Evolutionary conservation across 2,797 vertebrate species (phyloP).

Genomic region (Ispidina picta): DNA sequence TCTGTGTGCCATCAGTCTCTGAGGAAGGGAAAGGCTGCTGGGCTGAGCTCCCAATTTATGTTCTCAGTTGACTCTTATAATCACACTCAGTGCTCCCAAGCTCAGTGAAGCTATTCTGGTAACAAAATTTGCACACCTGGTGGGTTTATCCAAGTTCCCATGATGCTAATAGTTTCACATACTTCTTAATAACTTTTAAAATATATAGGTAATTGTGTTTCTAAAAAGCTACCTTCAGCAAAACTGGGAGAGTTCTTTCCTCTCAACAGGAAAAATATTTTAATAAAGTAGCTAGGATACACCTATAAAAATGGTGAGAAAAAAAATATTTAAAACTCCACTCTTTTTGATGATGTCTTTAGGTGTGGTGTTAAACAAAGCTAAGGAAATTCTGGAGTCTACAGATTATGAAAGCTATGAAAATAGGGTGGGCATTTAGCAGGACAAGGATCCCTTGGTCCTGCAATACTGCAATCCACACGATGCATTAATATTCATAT

Average conservation of each 20-base stretch:
- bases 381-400: neutral
- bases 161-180: conserved; percentile 19
- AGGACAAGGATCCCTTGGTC: neutral
- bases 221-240: conserved; percentile 17
- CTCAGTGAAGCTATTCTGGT: neutral
- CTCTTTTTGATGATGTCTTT: neutral
- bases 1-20: conserved; percentile 39
- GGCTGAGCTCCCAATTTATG: conserved; percentile 45
- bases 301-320: neutral
- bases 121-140: conserved; percentile 44
- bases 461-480: accelerated
- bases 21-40: conserved; percentile 13
- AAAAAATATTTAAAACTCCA: neutral
- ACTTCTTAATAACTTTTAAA: conserved; percentile 27
- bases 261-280: neutral
- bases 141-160: conserved; percentile 38
- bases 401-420: neutral
- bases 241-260: neutral
- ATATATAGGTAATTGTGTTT: conserved; percentile 5
- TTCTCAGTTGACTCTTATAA: conserved; percentile 50
- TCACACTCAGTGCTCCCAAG: conserved; percentile 4
- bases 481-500: neutral
- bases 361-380: neutral
- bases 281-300: neutral
- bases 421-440: neutral